Percentiles rank a stretch among this genome's conserved stretches.
Conservation (phyloP, 2,113 vertebrate genomes). For the Crotalus tigris region DNA sequence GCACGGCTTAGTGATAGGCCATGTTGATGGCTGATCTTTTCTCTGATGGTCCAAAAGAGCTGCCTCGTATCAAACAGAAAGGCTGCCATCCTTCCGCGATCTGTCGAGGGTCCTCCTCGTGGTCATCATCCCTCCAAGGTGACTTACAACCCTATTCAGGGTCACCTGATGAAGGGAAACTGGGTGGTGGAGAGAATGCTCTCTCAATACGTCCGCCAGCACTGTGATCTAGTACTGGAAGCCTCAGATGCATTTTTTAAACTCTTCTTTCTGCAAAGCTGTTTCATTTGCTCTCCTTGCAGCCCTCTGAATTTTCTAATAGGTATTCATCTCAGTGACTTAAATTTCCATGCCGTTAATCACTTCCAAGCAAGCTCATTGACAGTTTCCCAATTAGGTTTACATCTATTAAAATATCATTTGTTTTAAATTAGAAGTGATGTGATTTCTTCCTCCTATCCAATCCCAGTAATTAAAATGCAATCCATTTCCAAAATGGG, state of each 20-base stretch:
- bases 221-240: too few species aligned
- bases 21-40: too few species aligned
- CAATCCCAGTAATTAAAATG: neutral
- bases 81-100: too few species aligned
- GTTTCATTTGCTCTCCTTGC: neutral
- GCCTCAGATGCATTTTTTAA: neutral
- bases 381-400: conserved; percentile 15
- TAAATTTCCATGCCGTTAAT: neutral
- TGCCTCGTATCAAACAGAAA: too few species aligned
- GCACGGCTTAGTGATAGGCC: too few species aligned
- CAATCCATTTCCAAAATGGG: neutral
- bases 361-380: neutral
- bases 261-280: neutral
- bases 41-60: too few species aligned
- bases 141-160: too few species aligned
- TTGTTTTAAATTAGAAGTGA: conserved; percentile 9
- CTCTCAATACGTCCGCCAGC: too few species aligned
- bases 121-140: too few species aligned
- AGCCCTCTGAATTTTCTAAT: neutral
- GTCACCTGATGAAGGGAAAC: too few species aligned
- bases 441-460: neutral
- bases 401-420: conserved; percentile 7
- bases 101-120: too few species aligned
- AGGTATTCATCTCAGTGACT: neutral
- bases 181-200: too few species aligned